These are phyloP conservation scores for Hirundo rustica DNA, from an alignment of 2,797 vertebrate genomes.

Conservation along the genomic window DNA sequence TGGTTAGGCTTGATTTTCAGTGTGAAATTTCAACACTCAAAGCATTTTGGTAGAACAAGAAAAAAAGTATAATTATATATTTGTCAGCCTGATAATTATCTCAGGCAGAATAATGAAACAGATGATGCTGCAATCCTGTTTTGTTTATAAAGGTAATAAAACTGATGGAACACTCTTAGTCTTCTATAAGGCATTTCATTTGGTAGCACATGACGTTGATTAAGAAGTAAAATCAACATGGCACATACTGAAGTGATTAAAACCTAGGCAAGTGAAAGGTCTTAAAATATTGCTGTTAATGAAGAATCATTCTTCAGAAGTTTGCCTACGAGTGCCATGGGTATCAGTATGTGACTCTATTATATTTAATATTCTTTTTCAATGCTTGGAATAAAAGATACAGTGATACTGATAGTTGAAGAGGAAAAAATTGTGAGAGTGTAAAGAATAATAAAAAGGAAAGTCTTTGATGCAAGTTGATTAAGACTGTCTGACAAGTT, in stretches of 20 bases:
- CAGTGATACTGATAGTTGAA: not conserved
- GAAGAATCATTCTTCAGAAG: not conserved
- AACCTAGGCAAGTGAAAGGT: not conserved
- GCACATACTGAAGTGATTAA: conserved; percentile 9
- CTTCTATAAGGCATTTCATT: conserved; percentile 6
- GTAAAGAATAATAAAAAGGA: not conserved
- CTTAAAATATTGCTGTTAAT: conserved; percentile 23
- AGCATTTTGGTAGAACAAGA: not conserved
- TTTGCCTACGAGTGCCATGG: not conserved
- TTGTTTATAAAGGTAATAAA: conserved; percentile 46
- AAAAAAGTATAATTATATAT: not conserved
- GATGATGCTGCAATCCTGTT: not conserved
- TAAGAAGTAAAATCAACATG: conserved; percentile 28
- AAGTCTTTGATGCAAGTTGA: not conserved
- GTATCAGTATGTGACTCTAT: not conserved
- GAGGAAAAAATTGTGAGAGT: not conserved
- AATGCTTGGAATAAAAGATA: not conserved
- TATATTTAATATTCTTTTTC: conserved; percentile 5
- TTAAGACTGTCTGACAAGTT: not conserved
- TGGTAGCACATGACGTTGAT: conserved; percentile 3
- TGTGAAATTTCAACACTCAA: not conserved
- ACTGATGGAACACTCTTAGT: not conserved
- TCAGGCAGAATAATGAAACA: conserved; percentile 6
- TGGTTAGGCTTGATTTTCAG: not conserved
- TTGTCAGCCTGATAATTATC: conserved; percentile 19